Evolutionary conservation across 2,888 invertebrate species (phyloP), one percentile per base, ranked within the genome.

Genomic region (Diarsia brunnea): DNA sequence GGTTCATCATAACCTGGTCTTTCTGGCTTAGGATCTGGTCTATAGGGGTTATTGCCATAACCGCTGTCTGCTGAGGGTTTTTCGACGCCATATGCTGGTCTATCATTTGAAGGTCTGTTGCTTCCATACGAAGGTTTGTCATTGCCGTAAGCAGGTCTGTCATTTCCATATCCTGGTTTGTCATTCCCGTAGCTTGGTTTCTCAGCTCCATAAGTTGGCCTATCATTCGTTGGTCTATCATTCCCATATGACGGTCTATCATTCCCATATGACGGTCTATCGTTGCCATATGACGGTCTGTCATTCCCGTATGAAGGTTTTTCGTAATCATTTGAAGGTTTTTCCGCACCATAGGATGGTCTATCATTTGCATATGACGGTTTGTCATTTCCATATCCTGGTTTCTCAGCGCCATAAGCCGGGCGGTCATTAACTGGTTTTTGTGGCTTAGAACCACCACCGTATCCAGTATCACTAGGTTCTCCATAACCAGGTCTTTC

Each of bases 141-240:
- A n/a, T 70, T 79, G 0, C n/a, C 63, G 12, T 60, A 60, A 31
- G 77, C 55, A 0, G 88, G 84, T 24, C 45, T 82, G 16, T 84
- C 60, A 19, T 55, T 45, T 0, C 73, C 74, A 51, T 84, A 86
- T 0, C 78, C 64, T 11, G 81, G 77, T 24, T 75, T 80, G 11
- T 79, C 73, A 69, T 69, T 74, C 12, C 74, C 77, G 43, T 89
- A 86, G 1, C 75, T 61, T 4, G 89, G 89, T 67, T 78, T 87
- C 1, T 87, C 70, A 5, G 69, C 76, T 7, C 82, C 84, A 64
- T 86, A 82, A 21, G 77, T 71, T 5, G 79, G 79, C 31, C 75
- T 77, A 4, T 82, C 58, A 58, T 71, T 55, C 0, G 19, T n/a
- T 1, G 79, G 80, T 16, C n/a, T 74, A 0, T 76, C 69, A 60